These are phyloP conservation scores for Scophthalmus maximus DNA, from an alignment of 2,113 vertebrate species.

Conservation along the genomic window DNA sequence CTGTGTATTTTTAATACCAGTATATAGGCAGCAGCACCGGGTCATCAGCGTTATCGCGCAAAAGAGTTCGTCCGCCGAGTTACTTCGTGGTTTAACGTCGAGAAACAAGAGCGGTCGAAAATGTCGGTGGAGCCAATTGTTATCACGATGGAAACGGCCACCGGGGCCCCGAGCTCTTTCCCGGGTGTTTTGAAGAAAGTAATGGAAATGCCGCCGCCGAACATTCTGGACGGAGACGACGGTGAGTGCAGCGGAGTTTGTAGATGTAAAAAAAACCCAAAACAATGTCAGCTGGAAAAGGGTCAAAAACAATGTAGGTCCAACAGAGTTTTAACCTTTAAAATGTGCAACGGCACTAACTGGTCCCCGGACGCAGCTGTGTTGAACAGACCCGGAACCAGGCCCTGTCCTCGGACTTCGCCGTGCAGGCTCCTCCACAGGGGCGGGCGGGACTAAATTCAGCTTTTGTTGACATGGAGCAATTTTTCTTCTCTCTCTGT, in stretches of 20 bases:
- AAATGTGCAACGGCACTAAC: too few species aligned
- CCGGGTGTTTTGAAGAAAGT: constrained; percentile 91
- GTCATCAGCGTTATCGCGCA: not conserved
- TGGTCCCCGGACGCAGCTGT: too few species aligned
- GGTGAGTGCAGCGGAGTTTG: constrained; percentile 73
- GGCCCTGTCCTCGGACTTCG: too few species aligned
- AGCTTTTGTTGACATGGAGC: too few species aligned
- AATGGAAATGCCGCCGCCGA: constrained; percentile 89
- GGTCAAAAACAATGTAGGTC: too few species aligned
- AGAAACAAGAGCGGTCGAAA: not conserved
- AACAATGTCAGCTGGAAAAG: not conserved
- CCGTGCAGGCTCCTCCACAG: too few species aligned
- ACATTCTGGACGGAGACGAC: constrained; percentile 77
- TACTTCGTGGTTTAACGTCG: not conserved
- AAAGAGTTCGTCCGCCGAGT: not conserved
- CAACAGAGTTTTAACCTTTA: too few species aligned
- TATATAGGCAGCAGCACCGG: not conserved
- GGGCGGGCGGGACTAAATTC: too few species aligned
- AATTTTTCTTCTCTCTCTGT: too few species aligned
- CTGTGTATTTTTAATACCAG: not conserved
- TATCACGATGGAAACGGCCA: constrained; percentile 54
- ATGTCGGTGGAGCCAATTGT: constrained; percentile 71
- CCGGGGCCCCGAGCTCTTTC: constrained; percentile 75
- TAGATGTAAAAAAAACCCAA: not conserved
- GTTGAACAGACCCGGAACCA: too few species aligned